Evolutionary conservation across 2,888 invertebrate species (phyloP), one percentile per base, ranked within the genome.

Genomic region (Halictus quadricinctus): DNA sequence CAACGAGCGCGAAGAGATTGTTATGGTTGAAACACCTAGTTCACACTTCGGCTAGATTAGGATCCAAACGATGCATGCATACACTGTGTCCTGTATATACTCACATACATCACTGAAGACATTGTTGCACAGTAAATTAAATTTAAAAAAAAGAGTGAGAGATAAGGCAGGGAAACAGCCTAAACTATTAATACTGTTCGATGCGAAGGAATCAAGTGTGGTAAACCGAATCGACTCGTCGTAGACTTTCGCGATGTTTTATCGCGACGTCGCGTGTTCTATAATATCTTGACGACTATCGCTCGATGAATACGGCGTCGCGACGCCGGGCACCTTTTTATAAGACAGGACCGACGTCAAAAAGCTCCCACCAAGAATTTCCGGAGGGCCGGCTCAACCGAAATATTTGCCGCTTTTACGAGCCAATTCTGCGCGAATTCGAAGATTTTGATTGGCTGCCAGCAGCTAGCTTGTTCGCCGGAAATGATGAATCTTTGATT

Each of bases 41-140:
- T 18, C 54, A n/a, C 60, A 41, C 15, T 54, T 25, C 15, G 15
- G 4, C 13, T 54, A 13, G 13, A 3, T 2, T 15, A 15, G 15
- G 6, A 15, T 36, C 60, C n/a, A 15, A 69, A 12, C 21, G 46
- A 79, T 43, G 43, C n/a, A 18, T 50, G 54, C 43, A n/a, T 43
- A 7, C 48, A 50, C 50, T 12, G n/a, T 48, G 36, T 58, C 8
- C 25, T 12, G 21, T 25, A 18, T 15, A 84, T 91, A 93, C 94
- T 94, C 87, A 94, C 94, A 88, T 91, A 89, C 91, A 93, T 92
- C 70, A 89, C 90, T 41, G 93, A 92, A 83, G 94, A 93, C 93
- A 94, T 93, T 48, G 76, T 88, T 70, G 12, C 72, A 43, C 79
- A 15, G 75, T 21, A 36, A 72, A 29, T 10, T 12, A 21, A 41